These are phyloP conservation scores for Callopanchax toddi DNA, from an alignment of 2,113 vertebrate species.

Conservation along the genomic window DNA sequence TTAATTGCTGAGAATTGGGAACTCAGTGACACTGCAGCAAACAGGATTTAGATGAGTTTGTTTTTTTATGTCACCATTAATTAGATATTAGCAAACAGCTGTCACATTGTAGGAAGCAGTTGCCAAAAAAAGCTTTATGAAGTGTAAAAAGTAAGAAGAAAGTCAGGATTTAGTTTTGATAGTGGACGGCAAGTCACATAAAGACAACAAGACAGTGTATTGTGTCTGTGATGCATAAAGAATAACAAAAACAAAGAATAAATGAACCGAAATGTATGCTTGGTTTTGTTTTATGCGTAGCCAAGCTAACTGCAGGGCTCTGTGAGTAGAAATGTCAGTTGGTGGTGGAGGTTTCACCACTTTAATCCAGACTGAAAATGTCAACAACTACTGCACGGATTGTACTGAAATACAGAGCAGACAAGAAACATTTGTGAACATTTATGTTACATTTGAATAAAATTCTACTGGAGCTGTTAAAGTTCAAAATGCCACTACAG, in stretches of 20 bases:
- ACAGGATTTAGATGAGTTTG: background rate
- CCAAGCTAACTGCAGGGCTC: no score
- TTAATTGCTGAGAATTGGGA: background rate
- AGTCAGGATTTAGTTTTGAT: background rate
- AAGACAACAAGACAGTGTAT: background rate
- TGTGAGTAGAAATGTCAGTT: background rate
- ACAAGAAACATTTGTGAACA: background rate
- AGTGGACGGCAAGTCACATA: background rate
- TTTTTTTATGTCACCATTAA: background rate
- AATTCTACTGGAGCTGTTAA: background rate
- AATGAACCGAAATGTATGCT: background rate
- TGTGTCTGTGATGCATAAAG: background rate
- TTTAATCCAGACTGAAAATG: background rate
- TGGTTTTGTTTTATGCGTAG: background rate
- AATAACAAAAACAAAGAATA: background rate
- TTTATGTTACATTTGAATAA: background rate
- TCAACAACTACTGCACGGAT: background rate
- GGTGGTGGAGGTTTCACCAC: background rate
- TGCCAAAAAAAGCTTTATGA: background rate
- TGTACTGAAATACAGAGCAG: no score
- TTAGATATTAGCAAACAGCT: background rate
- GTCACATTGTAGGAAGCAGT: background rate
- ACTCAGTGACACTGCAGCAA: background rate
- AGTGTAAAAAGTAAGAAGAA: background rate
- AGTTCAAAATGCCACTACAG: background rate